Evolutionary conservation across 2,113 vertebrate genomes (phyloP).

Genomic region (Dasyprocta punctata): DNA sequence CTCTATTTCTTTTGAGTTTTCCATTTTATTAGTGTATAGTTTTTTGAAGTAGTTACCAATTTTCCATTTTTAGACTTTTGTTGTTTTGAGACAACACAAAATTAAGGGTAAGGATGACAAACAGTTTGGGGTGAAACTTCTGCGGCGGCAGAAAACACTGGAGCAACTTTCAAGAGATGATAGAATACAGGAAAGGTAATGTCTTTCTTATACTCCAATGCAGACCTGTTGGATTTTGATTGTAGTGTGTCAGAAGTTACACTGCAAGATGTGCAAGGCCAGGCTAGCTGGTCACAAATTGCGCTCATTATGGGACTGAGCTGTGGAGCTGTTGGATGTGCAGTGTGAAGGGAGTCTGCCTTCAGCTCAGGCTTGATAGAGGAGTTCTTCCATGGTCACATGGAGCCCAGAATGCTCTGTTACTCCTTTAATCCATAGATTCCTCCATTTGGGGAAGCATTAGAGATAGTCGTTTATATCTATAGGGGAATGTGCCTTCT

Average conservation of each 20-base stretch:
- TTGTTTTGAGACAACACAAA: not conserved
- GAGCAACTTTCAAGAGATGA: conserved; percentile 8
- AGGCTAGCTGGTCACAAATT: not conserved
- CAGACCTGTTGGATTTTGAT: not conserved
- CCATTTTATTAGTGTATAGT: not conserved
- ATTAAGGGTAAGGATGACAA: conserved; percentile 9
- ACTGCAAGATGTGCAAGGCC: accelerated
- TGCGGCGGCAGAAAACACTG: not conserved
- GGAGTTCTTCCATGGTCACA: not conserved
- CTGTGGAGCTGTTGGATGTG: not conserved
- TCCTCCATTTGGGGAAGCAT: not conserved
- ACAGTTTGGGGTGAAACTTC: not conserved
- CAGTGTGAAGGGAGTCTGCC: not conserved
- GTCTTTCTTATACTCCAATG: not conserved
- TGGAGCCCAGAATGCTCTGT: not conserved
- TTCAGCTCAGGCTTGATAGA: not conserved
- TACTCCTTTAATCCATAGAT: not conserved
- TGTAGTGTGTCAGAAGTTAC: not conserved
- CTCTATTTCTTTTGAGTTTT: not conserved
- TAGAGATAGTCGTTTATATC: not conserved
- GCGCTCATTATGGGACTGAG: not conserved
- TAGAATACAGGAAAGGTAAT: conserved; percentile 24
- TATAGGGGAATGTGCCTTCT: not conserved
- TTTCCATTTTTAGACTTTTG: not conserved
- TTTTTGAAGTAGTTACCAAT: not conserved